Conservation (phyloP, 2,888 invertebrate genomes). For the Phasia obesa region DNA sequence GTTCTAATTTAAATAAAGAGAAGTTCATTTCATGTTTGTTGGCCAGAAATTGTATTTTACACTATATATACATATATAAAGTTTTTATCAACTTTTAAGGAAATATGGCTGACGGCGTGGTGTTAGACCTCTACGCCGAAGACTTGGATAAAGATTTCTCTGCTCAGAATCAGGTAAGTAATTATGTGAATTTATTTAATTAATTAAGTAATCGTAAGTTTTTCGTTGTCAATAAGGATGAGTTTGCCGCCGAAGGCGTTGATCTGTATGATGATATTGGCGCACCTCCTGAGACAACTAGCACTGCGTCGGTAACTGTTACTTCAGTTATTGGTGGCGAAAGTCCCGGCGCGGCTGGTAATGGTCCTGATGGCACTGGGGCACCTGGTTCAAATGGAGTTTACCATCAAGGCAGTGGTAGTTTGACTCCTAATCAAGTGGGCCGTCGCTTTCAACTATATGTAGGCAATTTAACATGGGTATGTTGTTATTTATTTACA, state of each 20-base stretch:
- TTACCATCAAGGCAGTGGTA: constrained; percentile 88
- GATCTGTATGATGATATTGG: constrained; percentile 98
- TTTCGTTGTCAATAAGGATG: constrained; percentile 76
- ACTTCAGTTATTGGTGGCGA: constrained; percentile 85
- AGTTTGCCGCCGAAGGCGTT: constrained; percentile 86
- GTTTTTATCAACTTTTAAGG: constrained; percentile 51
- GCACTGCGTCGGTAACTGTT: constrained; percentile 85
- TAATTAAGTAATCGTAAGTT: background rate
- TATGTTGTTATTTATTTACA: no score
- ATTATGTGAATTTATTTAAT: no score
- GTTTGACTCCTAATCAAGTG: constrained; percentile 87
- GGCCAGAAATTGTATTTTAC: constrained; percentile 2
- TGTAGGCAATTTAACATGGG: constrained; percentile 99
- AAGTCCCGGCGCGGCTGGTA: constrained; percentile 76
- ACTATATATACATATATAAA: background rate
- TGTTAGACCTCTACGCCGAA: constrained; percentile 98
- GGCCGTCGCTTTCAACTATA: constrained; percentile 95
- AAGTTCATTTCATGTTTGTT: constrained; percentile 13
- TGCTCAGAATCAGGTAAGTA: constrained; percentile 87
- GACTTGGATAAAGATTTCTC: constrained; percentile 96
- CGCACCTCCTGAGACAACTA: constrained; percentile 87
- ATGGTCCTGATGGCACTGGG: constrained; percentile 84
- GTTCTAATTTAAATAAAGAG: constrained; percentile 1
- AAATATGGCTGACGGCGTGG: constrained; percentile 96
- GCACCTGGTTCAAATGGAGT: constrained; percentile 87